Base-by-base conservation (phyloP, 2,797 vertebrate species). In the Helarctos malayanus region DNA sequence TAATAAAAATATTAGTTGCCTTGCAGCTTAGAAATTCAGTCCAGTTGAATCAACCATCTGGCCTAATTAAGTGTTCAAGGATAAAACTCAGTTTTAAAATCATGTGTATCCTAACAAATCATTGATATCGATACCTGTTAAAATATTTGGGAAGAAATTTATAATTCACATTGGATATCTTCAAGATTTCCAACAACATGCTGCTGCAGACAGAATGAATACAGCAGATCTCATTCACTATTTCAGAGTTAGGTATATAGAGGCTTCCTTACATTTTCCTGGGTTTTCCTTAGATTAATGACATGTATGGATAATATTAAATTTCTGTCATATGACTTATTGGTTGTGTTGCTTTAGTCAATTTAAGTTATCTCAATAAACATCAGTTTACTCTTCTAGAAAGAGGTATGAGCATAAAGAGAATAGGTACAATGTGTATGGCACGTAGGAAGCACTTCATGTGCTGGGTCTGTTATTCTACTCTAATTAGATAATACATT, bases 11-110 rank as follows among this genome's bases (percentile, higher is more conserved):
- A 92, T 75, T 45, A 1, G 56, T 83, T 92, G 15, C 12, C 19
- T 97, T 95, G 93, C 65, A 79, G 61, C 9, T 95, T 96, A 57
- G 45, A 91, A 90, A 57, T 56, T 19, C 23, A 56, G 32, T 69
- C 57, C 16, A 49, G 95, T 95, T 73, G 18, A 93, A 92, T 65
- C 32, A 94, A 78, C 25, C 61, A 92, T 75, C 21, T 94, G 71
- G 49, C 19, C 54, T 92, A 78, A 91, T 91, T 96, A 96, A 88
- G 41, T 89, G n/a, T 92, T 97, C 21, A 75, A 95, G 83, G 41
- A 93, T 56, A 97, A 92, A 91, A 61, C 9, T 88, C 41, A 90
- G 45, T 76, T 89, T 80, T 8, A 81, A 95, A 87, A 81, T 29
- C 2, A 78, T n/a, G 41, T 41, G 35, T 93, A 80, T 63, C 3